Percentiles rank a stretch among this genome's conserved stretches.
Conservation (phyloP, 1,140 invertebrate species). For the Maconellicoccus hirsutus region DNA sequence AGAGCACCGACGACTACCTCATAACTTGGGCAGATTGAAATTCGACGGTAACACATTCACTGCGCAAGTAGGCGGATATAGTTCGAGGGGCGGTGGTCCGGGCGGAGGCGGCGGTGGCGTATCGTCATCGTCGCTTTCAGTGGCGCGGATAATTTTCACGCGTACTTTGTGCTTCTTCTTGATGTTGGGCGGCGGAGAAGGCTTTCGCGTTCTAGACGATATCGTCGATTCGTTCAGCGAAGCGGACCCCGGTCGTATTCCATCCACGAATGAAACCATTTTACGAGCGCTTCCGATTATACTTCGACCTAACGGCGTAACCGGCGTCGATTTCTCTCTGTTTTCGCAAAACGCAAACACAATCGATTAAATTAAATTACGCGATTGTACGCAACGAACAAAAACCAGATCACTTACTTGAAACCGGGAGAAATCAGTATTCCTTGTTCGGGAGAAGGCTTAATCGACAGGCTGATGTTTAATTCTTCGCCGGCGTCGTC, state of each 20-base stretch:
- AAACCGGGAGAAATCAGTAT: conserved; percentile 11
- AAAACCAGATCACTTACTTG: not conserved
- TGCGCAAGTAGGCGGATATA: not conserved
- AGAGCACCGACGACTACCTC: too few relatives aligned
- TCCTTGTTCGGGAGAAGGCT: conserved; percentile 11
- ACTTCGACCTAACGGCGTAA: not conserved
- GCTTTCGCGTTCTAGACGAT: not conserved
- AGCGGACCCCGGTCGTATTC: not conserved
- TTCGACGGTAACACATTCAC: not conserved
- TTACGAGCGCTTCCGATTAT: conserved; percentile 13
- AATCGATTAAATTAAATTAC: not conserved
- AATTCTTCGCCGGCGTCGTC: not conserved
- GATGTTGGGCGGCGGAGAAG: not conserved
- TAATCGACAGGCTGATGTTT: not conserved
- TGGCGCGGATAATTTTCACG: not conserved
- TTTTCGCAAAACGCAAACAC: not conserved
- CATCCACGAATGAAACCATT: conserved; percentile 13
- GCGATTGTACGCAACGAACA: too few relatives aligned
- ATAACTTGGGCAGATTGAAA: not conserved
- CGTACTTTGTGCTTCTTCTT: conserved; percentile 15
- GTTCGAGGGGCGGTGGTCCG: not conserved
- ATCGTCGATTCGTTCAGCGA: not conserved
- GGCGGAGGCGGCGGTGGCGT: conserved; percentile 3
- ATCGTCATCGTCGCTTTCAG: not conserved
- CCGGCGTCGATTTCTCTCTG: conserved; percentile 13